phyloP scores from a whole-genome alignment of 1,140 invertebrate genomes.

The Patella vulgata region DNA sequence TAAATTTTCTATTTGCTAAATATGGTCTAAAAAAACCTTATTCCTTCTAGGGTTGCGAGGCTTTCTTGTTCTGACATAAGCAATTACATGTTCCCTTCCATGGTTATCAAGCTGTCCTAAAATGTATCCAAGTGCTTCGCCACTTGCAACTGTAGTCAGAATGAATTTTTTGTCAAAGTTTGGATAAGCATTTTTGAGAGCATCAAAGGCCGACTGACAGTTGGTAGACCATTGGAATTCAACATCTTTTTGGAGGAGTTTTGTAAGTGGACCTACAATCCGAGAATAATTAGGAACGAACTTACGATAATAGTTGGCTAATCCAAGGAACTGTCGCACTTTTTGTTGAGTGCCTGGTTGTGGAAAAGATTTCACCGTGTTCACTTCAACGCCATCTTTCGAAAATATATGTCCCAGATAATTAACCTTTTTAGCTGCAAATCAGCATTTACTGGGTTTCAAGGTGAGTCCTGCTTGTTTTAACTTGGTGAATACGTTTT shows the following conservation, averaged over 20 bases:
- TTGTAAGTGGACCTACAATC: constrained; percentile 55
- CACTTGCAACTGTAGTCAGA: constrained; percentile 42
- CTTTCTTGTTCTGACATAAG: constrained; percentile 70
- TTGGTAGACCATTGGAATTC: constrained; percentile 28
- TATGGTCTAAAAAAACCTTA: constrained; percentile 68
- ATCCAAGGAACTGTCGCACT: constrained; percentile 66
- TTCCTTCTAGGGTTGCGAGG: constrained; percentile 68
- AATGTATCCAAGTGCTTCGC: constrained; percentile 36
- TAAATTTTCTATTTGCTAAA: constrained; percentile 68
- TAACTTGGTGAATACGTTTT: constrained; percentile 24
- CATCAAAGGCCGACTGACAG: constrained; percentile 36
- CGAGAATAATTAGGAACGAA: constrained; percentile 59
- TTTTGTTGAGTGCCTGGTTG: constrained; percentile 53
- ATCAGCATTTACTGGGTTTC: constrained; percentile 33
- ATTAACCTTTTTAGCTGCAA: constrained; percentile 25
- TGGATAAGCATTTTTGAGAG: constrained; percentile 37
- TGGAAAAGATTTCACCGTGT: constrained; percentile 33
- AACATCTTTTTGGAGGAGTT: constrained; percentile 21
- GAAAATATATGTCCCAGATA: constrained; percentile 39
- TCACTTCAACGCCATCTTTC: constrained; percentile 30
- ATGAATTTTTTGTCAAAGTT: constrained; percentile 36
- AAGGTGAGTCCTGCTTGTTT: constrained; percentile 31
- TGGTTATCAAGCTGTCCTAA: constrained; percentile 53
- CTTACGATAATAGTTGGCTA: constrained; percentile 63
- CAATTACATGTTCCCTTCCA: constrained; percentile 59